phyloP scores from a whole-genome alignment of 2,797 vertebrate genomes.

The Gadopsis bispinosus region DNA sequence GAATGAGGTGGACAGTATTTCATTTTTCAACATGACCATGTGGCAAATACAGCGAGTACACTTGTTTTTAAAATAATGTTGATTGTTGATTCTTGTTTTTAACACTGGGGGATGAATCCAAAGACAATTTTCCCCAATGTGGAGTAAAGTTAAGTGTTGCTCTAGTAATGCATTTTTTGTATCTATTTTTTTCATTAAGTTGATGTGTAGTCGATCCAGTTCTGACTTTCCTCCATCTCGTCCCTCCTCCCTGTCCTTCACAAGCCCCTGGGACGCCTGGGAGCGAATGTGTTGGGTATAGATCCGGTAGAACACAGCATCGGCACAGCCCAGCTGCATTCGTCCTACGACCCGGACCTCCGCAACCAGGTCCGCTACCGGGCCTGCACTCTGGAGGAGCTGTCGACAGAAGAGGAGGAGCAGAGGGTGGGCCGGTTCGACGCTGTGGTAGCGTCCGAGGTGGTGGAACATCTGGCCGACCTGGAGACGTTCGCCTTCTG shows the following conservation, averaged over 20 bases:
- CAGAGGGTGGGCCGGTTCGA: slow-evolving; percentile 86
- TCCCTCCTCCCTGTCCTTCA: neutral
- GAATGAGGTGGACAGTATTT: neutral
- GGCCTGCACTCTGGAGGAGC: slow-evolving; percentile 90
- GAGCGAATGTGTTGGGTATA: slow-evolving; percentile 91
- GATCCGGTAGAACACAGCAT: slow-evolving; percentile 95
- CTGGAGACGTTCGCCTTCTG: slow-evolving; percentile 91
- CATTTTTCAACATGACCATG: neutral
- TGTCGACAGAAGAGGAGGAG: slow-evolving; percentile 79
- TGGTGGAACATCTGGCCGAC: slow-evolving; percentile 94
- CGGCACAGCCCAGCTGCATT: slow-evolving; percentile 89
- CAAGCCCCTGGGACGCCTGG: slow-evolving; percentile 95
- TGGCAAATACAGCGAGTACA: neutral
- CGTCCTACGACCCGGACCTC: slow-evolving; percentile 90
- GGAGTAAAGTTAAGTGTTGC: neutral
- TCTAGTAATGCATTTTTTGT: neutral
- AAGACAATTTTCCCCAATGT: neutral
- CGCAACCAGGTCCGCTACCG: slow-evolving; percentile 87
- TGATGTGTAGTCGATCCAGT: neutral
- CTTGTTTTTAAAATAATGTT: neutral
- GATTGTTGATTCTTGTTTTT: too few species aligned
- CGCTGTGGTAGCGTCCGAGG: slow-evolving; percentile 94
- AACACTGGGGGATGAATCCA: neutral
- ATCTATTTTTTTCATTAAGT: neutral
- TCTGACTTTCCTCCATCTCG: neutral